phyloP scores from a whole-genome alignment of 2,797 vertebrate species.

The Allobates femoralis region DNA sequence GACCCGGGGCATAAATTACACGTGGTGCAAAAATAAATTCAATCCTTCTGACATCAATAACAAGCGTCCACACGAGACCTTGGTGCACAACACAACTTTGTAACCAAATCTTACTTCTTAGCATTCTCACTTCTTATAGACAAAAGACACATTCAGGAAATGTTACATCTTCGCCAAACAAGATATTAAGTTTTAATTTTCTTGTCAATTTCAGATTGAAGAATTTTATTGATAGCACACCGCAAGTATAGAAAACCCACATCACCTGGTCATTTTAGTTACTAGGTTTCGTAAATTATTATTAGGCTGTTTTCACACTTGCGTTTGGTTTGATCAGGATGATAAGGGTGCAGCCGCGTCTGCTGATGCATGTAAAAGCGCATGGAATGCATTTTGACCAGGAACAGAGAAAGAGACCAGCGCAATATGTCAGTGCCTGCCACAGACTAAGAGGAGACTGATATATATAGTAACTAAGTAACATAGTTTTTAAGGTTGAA shows the following conservation, averaged over 20 bases:
- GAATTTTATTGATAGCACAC: not conserved
- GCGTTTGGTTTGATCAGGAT: too few relatives aligned
- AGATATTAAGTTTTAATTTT: not conserved
- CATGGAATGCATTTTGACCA: too few relatives aligned
- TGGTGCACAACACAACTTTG: conserved; percentile 53
- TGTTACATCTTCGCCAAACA: not conserved
- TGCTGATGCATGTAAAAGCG: too few relatives aligned
- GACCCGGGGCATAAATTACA: conserved; percentile 49
- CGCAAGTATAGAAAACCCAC: not conserved
- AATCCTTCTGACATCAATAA: conserved; percentile 15
- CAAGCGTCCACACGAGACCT: conserved; percentile 49
- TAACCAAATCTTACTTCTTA: conserved; percentile 49
- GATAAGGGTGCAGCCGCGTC: too few relatives aligned
- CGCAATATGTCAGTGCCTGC: too few relatives aligned
- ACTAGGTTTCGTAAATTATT: too few relatives aligned
- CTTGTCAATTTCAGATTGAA: too few relatives aligned
- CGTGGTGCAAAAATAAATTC: conserved; percentile 36
- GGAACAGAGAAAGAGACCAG: too few relatives aligned
- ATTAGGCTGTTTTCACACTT: too few relatives aligned
- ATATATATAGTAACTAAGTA: too few relatives aligned
- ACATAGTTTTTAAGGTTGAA: too few relatives aligned
- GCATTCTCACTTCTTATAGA: conserved; percentile 12
- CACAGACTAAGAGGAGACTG: too few relatives aligned
- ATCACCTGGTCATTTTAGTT: not conserved
- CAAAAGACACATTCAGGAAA: conserved; percentile 29